A percentile compares a stretch with the other conserved stretches of the same genome.
Evolutionary conservation across 2,113 vertebrate genomes (phyloP).

Genomic region (Lanius ludovicianus): DNA sequence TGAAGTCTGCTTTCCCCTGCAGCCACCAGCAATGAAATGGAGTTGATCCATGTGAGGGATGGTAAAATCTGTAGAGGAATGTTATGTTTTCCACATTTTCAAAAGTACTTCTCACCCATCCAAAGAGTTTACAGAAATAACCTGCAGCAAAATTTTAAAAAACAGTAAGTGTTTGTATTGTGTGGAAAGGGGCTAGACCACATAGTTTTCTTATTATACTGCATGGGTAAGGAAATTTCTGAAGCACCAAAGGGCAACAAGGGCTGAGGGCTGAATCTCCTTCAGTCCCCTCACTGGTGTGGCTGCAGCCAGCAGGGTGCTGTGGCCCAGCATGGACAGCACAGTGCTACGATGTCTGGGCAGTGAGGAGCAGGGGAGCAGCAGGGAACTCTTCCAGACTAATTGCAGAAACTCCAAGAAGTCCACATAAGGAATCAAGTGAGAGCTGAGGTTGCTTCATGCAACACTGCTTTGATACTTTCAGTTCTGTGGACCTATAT

Average conservation of each 20-base stretch:
- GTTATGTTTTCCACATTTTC: background rate
- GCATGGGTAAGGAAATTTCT: background rate
- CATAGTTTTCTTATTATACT: background rate
- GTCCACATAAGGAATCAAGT: background rate
- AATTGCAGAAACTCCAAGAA: background rate
- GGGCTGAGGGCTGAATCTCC: background rate
- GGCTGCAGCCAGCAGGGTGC: background rate
- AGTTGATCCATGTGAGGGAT: background rate
- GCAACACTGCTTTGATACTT: background rate
- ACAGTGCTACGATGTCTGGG: fast-evolving
- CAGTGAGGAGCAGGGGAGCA: background rate
- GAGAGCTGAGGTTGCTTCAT: background rate
- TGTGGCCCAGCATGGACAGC: fast-evolving
- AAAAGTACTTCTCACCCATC: background rate
- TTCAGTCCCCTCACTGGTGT: fast-evolving
- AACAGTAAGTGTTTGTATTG: background rate
- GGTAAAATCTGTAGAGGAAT: background rate
- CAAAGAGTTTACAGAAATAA: slow-evolving; percentile 1
- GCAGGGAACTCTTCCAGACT: background rate
- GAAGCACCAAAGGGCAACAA: background rate
- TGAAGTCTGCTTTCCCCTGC: background rate
- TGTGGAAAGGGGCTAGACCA: background rate
- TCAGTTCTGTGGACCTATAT: background rate
- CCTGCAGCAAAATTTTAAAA: background rate
- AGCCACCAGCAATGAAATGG: background rate